Evolutionary conservation across 2,113 vertebrate genomes (phyloP).

Genomic region (Galemys pyrenaicus): DNA sequence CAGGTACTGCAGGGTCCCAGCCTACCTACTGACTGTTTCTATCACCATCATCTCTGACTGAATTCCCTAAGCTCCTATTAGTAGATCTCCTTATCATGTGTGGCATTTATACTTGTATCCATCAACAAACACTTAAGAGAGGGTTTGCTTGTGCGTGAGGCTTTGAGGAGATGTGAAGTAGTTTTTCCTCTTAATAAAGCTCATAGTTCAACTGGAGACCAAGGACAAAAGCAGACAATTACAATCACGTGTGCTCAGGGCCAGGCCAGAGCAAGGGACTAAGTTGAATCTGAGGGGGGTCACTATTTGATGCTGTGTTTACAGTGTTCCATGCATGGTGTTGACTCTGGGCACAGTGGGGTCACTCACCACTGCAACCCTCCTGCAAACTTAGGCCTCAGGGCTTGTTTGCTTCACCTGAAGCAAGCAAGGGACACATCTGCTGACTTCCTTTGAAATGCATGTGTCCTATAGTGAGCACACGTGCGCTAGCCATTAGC

Average conservation of each 20-base stretch:
- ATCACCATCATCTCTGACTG: accelerated
- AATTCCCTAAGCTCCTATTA: accelerated
- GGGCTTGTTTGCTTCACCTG: background rate
- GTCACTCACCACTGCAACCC: accelerated
- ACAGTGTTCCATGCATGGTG: background rate
- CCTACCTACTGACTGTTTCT: accelerated
- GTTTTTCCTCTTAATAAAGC: background rate
- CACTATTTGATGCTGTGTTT: background rate
- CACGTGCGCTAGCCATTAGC: background rate
- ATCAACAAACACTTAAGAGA: background rate
- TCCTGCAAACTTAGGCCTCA: background rate
- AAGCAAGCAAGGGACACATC: background rate
- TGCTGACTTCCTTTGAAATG: background rate
- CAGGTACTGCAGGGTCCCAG: background rate
- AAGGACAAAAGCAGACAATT: accelerated
- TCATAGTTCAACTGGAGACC: background rate
- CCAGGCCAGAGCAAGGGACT: background rate
- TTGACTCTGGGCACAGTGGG: background rate
- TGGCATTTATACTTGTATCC: background rate
- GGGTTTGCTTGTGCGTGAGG: background rate
- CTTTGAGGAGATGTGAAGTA: background rate
- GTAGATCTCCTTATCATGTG: background rate
- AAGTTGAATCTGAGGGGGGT: background rate
- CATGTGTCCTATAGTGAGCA: accelerated
- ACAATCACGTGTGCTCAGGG: background rate